A percentile compares a stretch with the other conserved stretches of the same genome.
Conservation (phyloP, 2,888 invertebrate species). For the Cetonia aurata region DNA sequence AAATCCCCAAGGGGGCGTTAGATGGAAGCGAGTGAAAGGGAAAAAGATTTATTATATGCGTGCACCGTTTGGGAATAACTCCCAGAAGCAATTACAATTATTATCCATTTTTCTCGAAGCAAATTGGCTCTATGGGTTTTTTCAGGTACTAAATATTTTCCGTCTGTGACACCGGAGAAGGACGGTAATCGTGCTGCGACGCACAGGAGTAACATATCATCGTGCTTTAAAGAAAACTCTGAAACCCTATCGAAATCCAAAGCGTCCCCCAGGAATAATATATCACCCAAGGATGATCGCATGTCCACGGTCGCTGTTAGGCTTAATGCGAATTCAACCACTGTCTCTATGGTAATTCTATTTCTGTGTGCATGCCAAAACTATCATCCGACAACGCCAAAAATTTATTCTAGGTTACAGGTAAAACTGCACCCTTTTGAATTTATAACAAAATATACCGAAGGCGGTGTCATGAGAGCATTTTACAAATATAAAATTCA, state of each 20-base stretch:
- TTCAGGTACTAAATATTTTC: slow-evolving; percentile 54
- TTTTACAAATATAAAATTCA: no score
- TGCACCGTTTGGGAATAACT: neutral
- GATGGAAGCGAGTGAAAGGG: slow-evolving; percentile 22
- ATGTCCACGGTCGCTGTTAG: slow-evolving; percentile 50
- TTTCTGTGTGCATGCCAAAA: neutral
- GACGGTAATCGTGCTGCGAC: slow-evolving; percentile 47
- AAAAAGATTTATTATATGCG: slow-evolving; percentile 21
- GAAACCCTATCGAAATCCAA: slow-evolving; percentile 18
- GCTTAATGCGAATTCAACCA: slow-evolving; percentile 48
- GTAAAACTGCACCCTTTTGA: no score
- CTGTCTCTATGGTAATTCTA: slow-evolving; percentile 48
- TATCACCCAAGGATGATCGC: slow-evolving; percentile 49
- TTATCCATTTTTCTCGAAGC: slow-evolving; percentile 7
- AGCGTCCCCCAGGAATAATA: slow-evolving; percentile 47
- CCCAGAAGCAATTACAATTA: slow-evolving; percentile 28
- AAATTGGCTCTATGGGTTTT: neutral
- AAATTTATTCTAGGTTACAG: no score
- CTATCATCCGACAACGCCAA: no score
- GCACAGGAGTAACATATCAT: slow-evolving; percentile 48
- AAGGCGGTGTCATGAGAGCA: no score
- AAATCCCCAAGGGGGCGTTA: slow-evolving; percentile 9
- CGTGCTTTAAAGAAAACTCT: slow-evolving; percentile 40
- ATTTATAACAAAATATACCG: no score
- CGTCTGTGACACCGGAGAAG: slow-evolving; percentile 50